Conservation (phyloP, 2,797 vertebrate genomes). For the Pseudochirops corinnae region DNA sequence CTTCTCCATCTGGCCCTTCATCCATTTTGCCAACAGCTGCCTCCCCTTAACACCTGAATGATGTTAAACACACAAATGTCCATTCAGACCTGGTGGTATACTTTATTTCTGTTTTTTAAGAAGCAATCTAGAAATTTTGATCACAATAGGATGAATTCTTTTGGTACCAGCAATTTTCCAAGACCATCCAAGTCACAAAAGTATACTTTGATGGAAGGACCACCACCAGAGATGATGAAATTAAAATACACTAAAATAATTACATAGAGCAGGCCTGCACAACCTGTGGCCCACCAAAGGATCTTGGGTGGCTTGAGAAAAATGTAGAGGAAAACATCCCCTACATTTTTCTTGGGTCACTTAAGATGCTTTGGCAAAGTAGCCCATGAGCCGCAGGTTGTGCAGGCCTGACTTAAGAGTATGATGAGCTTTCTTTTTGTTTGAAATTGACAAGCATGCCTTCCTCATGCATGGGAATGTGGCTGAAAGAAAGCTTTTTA, state of each 20-base stretch:
- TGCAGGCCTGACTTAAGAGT: neutral
- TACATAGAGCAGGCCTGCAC: neutral
- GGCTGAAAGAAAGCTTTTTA: slow-evolving; percentile 9
- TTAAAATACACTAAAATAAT: neutral
- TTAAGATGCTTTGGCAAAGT: too few relatives aligned
- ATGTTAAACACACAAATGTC: neutral
- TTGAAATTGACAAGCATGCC: neutral
- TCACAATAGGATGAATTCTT: neutral
- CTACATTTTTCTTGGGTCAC: too few relatives aligned
- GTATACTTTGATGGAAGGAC: neutral
- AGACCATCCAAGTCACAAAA: neutral
- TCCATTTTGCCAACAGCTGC: neutral
- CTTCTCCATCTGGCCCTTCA: neutral
- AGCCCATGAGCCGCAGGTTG: too few relatives aligned
- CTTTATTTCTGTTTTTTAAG: neutral
- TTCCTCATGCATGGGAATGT: slow-evolving; percentile 23
- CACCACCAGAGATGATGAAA: neutral
- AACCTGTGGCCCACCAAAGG: too few relatives aligned
- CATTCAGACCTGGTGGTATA: neutral
- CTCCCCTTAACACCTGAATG: neutral
- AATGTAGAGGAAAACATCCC: too few relatives aligned
- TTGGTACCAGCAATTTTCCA: neutral
- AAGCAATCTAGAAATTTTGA: neutral
- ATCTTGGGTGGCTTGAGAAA: too few relatives aligned
- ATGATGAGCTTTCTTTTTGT: neutral